phyloP scores from a whole-genome alignment of 2,797 vertebrate species.

The Hemibagrus guttatus region DNA sequence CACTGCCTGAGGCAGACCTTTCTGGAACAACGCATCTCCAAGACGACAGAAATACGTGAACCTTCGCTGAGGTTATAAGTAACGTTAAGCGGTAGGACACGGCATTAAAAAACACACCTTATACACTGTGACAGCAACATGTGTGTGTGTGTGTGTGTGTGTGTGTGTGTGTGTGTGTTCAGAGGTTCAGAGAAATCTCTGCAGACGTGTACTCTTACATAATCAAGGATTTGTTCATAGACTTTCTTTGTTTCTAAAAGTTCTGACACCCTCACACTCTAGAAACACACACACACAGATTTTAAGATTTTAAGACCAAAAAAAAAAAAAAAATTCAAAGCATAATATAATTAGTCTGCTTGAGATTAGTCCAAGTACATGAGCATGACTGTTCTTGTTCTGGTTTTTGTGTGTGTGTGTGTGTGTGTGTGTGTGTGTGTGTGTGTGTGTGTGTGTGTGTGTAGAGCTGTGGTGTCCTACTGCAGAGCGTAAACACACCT shows the following conservation, averaged over 20 bases:
- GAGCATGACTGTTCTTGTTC: conserved; percentile 1
- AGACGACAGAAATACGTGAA: not conserved
- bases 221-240: not conserved
- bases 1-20: not conserved
- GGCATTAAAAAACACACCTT: not conserved
- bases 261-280: not conserved
- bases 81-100: not conserved
- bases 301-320: not conserved
- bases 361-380: not conserved
- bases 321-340: too few relatives aligned
- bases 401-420: not conserved
- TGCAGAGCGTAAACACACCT: not conserved
- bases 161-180: not conserved
- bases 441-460: not conserved
- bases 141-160: not conserved
- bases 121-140: not conserved
- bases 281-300: not conserved
- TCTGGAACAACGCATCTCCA: not conserved
- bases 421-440: not conserved
- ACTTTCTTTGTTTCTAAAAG: not conserved
- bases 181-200: not conserved
- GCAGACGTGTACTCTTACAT: not conserved
- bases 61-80: not conserved
- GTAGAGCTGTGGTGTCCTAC: not conserved
- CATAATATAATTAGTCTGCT: conserved; percentile 1